Evolutionary conservation across 2,113 vertebrate genomes (phyloP).

Genomic region (Okapia johnstoni): DNA sequence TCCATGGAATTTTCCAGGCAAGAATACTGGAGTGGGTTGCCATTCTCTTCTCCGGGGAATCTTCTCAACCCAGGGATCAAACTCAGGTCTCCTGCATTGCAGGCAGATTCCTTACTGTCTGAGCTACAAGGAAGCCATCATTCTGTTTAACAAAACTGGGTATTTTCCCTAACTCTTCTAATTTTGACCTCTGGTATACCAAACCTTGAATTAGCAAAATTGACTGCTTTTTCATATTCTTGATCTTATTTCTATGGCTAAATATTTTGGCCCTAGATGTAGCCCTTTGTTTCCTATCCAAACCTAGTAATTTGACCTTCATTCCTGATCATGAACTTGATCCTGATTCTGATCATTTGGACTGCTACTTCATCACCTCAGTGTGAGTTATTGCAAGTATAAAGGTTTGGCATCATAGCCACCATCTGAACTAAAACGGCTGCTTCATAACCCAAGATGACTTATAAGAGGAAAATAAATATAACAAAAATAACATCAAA

Average conservation of each 20-base stretch:
- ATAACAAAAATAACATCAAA: conserved; percentile 19
- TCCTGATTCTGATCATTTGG: not conserved
- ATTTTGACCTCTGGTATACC: not conserved
- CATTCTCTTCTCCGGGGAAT: not conserved
- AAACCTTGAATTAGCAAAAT: not conserved
- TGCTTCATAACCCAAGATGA: not conserved
- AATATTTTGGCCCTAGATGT: not conserved
- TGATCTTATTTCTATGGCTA: not conserved
- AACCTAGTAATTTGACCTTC: not conserved
- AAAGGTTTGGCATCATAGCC: not conserved
- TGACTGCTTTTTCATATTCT: not conserved
- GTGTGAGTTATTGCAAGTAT: not conserved
- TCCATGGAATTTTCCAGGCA: not conserved
- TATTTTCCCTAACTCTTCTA: not conserved
- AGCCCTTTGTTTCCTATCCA: not conserved
- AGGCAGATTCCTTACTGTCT: not conserved
- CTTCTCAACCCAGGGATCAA: not conserved
- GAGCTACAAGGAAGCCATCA: not conserved
- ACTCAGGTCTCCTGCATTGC: not conserved
- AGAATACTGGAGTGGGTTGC: not conserved
- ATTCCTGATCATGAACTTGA: not conserved
- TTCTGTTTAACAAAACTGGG: not conserved
- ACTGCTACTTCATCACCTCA: not conserved
- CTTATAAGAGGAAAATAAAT: conserved; percentile 15
- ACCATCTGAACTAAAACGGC: not conserved